phyloP scores from a whole-genome alignment of 2,797 vertebrate genomes.

The Spinus olivaceus region DNA sequence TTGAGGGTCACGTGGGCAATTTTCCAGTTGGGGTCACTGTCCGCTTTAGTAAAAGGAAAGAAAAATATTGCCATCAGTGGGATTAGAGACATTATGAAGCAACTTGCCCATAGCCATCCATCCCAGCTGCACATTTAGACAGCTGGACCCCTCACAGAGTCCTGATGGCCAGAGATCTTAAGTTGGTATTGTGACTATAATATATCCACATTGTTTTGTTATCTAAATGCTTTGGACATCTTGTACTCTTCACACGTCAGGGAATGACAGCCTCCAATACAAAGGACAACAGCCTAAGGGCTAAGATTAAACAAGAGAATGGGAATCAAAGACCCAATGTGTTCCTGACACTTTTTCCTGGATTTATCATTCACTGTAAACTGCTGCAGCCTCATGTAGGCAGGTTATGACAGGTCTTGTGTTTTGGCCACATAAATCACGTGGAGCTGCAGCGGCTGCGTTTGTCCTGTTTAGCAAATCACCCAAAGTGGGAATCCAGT shows the following conservation, averaged over 20 bases:
- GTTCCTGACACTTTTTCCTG: background rate
- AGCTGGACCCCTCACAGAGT: background rate
- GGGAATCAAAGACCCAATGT: fast-evolving
- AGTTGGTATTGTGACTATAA: background rate
- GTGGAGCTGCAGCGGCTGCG: background rate
- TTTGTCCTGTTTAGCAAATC: background rate
- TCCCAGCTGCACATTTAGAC: background rate
- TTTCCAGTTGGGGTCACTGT: slow-evolving; percentile 82
- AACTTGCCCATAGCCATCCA: background rate
- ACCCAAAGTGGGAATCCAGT: background rate
- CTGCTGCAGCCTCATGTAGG: background rate
- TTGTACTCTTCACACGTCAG: background rate
- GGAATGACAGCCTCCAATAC: background rate
- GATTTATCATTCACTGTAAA: background rate
- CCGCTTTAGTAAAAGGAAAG: slow-evolving; percentile 69
- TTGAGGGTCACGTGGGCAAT: slow-evolving; percentile 84
- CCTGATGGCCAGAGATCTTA: background rate
- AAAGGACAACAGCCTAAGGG: background rate
- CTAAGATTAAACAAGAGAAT: background rate
- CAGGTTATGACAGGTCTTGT: background rate
- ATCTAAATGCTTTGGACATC: background rate
- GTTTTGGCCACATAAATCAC: background rate
- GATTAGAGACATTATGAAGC: background rate
- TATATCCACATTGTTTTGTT: background rate
- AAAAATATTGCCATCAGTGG: background rate